Percentiles rank a stretch among this genome's conserved stretches.
Conservation (phyloP, 2,797 vertebrate genomes). For the Pterois miles region DNA sequence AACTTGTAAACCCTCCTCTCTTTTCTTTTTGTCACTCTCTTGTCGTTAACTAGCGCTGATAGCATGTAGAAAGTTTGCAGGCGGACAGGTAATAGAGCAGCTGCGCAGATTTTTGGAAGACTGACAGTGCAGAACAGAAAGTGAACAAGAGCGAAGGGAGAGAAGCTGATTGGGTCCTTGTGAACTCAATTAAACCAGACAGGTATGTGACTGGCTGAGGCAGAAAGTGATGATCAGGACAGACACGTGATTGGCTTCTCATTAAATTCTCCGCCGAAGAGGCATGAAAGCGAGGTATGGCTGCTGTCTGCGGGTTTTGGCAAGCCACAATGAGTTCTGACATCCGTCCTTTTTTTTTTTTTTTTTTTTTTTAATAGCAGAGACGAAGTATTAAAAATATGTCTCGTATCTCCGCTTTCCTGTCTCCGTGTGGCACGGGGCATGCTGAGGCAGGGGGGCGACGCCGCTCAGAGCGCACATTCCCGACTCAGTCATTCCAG, state of each 20-base stretch:
- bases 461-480: conserved; percentile 21
- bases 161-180: conserved; percentile 61
- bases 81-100: conserved; percentile 39
- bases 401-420: conserved; percentile 17
- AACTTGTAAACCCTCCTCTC: not conserved
- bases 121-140: conserved; percentile 44
- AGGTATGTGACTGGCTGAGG: conserved; percentile 52
- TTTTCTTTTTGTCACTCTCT: conserved; percentile 36
- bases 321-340: conserved; percentile 21
- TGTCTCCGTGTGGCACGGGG: conserved; percentile 31
- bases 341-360: conserved; percentile 32
- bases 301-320: conserved; percentile 45
- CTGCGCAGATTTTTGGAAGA: conserved; percentile 18
- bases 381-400: conserved; percentile 14
- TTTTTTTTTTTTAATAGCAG: conserved; percentile 8
- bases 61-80: conserved; percentile 41
- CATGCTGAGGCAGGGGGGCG: conserved; percentile 45
- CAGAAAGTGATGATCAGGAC: conserved; percentile 46
- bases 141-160: too few relatives aligned
- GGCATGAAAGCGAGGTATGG: conserved; percentile 27
- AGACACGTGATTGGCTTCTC: conserved; percentile 56
- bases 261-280: conserved; percentile 43
- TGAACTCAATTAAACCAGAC: conserved; percentile 62
- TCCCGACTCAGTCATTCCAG: conserved; percentile 27
- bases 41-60: conserved; percentile 36